A percentile compares a stretch with the other conserved stretches of the same genome.
phyloP scores from a whole-genome alignment of 2,113 vertebrate genomes.

The Antechinus stuartii region DNA sequence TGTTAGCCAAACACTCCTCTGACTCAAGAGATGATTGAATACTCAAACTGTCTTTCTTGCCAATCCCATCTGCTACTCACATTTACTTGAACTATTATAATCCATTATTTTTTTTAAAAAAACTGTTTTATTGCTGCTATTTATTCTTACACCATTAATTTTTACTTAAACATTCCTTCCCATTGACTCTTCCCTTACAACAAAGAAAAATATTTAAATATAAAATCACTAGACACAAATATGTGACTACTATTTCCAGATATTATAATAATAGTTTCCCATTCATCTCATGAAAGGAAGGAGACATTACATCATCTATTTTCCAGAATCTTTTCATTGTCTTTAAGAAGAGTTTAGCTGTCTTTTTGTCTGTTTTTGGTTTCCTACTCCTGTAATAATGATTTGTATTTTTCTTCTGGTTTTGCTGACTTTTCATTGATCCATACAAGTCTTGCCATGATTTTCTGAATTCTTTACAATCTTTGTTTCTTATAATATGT shows the following conservation, averaged over 20 bases:
- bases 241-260: neutral
- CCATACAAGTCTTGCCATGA: neutral
- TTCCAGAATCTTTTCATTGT: neutral
- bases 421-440: neutral
- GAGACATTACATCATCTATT: neutral
- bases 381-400: neutral
- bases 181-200: neutral
- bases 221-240: neutral
- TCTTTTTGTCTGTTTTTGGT: neutral
- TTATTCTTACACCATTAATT: neutral
- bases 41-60: neutral
- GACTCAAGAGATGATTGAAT: neutral
- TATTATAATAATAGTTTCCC: neutral
- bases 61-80: neutral
- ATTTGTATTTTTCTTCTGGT: neutral
- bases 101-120: neutral
- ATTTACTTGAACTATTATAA: neutral
- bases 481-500: neutral
- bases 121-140: neutral
- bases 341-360: neutral
- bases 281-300: neutral
- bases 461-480: neutral
- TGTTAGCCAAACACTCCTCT: neutral
- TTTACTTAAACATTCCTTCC: neutral
- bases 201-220: neutral